phyloP scores from a whole-genome alignment of 1,140 invertebrate genomes.

The Drosophila burlai region DNA sequence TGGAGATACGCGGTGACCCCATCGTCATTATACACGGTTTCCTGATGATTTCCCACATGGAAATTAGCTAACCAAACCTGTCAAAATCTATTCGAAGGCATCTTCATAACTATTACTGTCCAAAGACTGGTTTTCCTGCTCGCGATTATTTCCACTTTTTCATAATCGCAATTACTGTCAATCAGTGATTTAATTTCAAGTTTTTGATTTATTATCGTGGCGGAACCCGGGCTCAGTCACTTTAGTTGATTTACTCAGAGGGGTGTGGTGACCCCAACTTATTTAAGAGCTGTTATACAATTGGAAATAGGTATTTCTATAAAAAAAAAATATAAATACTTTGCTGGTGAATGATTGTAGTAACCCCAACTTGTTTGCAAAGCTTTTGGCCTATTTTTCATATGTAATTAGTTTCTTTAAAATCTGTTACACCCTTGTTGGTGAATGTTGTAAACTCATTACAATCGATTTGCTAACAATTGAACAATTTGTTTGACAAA shows the following conservation, averaged over 20 bases:
- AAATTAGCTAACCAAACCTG: constrained; percentile 61
- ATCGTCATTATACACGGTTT: not conserved
- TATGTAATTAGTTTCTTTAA: no score
- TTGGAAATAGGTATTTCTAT: not conserved
- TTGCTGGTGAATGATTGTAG: not conserved
- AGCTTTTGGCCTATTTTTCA: no score
- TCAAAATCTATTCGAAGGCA: constrained; percentile 75
- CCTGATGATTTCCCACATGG: constrained; percentile 19
- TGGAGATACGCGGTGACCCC: constrained; percentile 14
- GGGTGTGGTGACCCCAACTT: constrained; percentile 24
- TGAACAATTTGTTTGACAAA: not conserved
- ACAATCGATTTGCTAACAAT: not conserved
- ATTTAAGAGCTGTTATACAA: constrained; percentile 11
- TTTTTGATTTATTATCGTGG: constrained; percentile 35
- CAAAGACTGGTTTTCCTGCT: constrained; percentile 20
- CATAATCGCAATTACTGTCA: constrained; percentile 45
- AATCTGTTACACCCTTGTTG: not conserved
- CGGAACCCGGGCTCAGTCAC: constrained; percentile 15
- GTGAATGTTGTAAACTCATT: constrained; percentile 2
- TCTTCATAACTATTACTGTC: constrained; percentile 65
- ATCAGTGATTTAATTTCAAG: constrained; percentile 33
- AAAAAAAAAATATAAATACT: no score
- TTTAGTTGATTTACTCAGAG: constrained; percentile 8
- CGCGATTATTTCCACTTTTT: constrained; percentile 39
- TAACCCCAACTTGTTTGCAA: no score